These are phyloP conservation scores for Caenorhabditis becei DNA, from an alignment of 2,888 invertebrate genomes.

Conservation along the genomic window DNA sequence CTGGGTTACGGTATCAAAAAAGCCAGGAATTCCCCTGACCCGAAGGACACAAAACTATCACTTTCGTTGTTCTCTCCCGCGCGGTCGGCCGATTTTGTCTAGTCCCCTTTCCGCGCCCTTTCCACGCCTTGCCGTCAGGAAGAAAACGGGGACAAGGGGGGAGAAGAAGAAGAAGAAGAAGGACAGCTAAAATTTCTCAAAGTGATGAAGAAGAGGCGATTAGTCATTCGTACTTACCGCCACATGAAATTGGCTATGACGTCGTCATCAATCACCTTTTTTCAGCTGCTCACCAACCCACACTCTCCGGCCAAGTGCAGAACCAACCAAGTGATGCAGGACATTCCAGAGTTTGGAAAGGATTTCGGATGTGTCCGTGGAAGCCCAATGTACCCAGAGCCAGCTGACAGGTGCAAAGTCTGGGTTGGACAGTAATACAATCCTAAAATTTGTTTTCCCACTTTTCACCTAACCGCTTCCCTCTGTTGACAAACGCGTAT, in stretches of 20 bases:
- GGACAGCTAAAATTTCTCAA: too few species aligned
- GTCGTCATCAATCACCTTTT: conserved; percentile 21
- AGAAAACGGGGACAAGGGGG: too few species aligned
- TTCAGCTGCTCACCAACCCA: conserved; percentile 75
- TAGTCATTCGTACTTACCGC: too few species aligned
- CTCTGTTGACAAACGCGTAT: conserved; percentile 48
- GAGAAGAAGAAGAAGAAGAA: too few species aligned
- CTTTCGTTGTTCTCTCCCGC: neutral
- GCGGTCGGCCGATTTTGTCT: too few species aligned
- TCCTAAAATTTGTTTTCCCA: neutral
- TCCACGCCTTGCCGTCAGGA: too few species aligned
- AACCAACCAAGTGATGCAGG: conserved; percentile 77
- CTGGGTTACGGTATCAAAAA: too few species aligned
- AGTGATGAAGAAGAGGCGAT: too few species aligned
- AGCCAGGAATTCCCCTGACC: neutral
- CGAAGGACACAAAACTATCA: neutral
- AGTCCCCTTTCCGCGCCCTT: neutral
- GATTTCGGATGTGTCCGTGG: conserved; percentile 75
- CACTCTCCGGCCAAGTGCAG: conserved; percentile 77
- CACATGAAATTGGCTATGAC: conserved; percentile 12
- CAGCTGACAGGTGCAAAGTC: conserved; percentile 73
- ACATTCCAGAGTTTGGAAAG: conserved; percentile 76
- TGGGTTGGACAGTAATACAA: conserved; percentile 77
- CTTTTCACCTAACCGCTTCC: neutral
- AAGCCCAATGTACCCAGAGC: conserved; percentile 71